Base-by-base conservation (phyloP, 2,797 vertebrate genomes). In the Muscicapa striata region DNA sequence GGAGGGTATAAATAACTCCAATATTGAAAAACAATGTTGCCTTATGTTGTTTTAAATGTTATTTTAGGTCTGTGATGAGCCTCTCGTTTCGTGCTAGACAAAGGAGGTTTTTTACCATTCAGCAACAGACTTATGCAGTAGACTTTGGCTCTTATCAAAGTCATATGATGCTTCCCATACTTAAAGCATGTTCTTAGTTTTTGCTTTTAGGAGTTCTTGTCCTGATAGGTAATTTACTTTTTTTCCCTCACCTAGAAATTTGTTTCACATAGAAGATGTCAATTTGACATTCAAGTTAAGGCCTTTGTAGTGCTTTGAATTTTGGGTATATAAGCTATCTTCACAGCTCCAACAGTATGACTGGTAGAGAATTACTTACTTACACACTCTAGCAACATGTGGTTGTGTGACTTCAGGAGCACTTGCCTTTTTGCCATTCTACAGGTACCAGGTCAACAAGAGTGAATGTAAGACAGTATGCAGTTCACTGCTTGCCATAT, bases 371-470 rank as follows among this genome's bases (percentile, higher is more conserved):
- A 13, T 58, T 49, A 32, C 38, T 83, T 58, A 36, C 2, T 83
- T 59, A 36, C 2, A 7, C 0, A 0, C 6, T 23, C 13, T 55
- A 40, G 49, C 38, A 41, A 2, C 30, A 59, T 23, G 10, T 16
- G 23, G 14, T 36, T 59, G 4, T 74, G 20, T 57, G 38, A 29
- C 24, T 86, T 88, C 6, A 52, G 34, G 29, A 67, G 13, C 9
- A 4, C 48, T 36, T 85, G 32, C 24, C 5, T 70, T 84, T 77
- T 51, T 86, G 18, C 11, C 61, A 34, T 70, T 73, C 32, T 86
- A 4, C 26, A 63, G 59, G 59, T 81, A 64, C 29, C 38, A 36
- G 29, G 36, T 63, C 58, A 84, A 2, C 12, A 63, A 36, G 51
- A 69, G 21, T 51, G 19, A 78, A 18, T 61, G 21, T 72, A 27